These are phyloP conservation scores for Macaria notata DNA, from an alignment of 2,888 invertebrate species.

Conservation along the genomic window DNA sequence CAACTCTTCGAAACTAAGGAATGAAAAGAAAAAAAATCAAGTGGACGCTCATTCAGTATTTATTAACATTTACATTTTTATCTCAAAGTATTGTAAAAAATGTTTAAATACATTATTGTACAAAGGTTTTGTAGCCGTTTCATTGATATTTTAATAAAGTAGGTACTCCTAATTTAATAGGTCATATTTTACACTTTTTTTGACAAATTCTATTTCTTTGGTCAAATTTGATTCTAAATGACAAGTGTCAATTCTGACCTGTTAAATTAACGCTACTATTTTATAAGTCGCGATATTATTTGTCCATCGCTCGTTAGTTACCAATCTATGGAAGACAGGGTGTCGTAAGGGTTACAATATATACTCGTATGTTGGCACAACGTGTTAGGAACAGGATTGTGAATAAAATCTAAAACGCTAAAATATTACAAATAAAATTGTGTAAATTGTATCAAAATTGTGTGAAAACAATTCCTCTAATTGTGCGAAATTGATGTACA, in stretches of 20 bases:
- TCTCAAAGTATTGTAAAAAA: conserved; percentile 76
- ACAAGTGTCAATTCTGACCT: too few species aligned
- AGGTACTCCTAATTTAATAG: background rate
- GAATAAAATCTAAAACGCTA: conserved; percentile 41
- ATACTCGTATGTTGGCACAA: conserved; percentile 69
- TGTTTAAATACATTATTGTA: conserved; percentile 72
- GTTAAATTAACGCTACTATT: background rate
- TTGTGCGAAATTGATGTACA: conserved; percentile 34
- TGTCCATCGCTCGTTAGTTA: conserved; percentile 24
- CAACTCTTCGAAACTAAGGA: conserved; percentile 57
- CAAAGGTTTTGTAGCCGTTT: conserved; percentile 58
- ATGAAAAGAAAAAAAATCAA: conserved; percentile 45
- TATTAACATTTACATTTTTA: conserved; percentile 71
- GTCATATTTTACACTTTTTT: too few species aligned
- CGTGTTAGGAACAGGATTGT: conserved; percentile 67
- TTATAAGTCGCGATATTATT: conserved; percentile 14
- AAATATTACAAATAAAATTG: conserved; percentile 22
- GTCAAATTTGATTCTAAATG: too few species aligned
- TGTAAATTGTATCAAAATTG: conserved; percentile 39
- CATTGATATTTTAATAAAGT: conserved; percentile 42
- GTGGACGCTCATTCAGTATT: conserved; percentile 62
- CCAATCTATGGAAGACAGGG: conserved; percentile 75
- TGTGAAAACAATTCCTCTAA: conserved; percentile 32
- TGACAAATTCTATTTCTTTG: too few species aligned
- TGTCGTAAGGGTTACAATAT: conserved; percentile 53